Percentiles rank a stretch among this genome's conserved stretches.
These are phyloP conservation scores for Danio aesculapii DNA, from an alignment of 2,797 vertebrate genomes.

Conservation along the genomic window DNA sequence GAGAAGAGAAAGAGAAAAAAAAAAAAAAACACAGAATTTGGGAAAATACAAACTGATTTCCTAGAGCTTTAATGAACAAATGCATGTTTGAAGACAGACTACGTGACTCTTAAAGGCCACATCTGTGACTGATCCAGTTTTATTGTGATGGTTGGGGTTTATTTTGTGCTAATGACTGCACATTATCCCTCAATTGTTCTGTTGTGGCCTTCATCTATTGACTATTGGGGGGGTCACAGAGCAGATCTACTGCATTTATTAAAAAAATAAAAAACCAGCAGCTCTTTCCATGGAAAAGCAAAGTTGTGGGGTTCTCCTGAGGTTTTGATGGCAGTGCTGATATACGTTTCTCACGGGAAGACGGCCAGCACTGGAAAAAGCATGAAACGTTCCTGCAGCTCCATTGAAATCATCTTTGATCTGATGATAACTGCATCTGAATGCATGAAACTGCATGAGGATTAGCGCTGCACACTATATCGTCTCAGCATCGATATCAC, in stretches of 20 bases:
- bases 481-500: too few relatives aligned
- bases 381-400: constrained; percentile 13
- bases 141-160: neutral
- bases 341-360: constrained; percentile 7
- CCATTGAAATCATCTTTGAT: neutral
- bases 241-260: neutral
- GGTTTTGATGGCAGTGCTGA: neutral
- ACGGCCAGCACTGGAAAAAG: constrained; percentile 20
- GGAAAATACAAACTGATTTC: too few relatives aligned
- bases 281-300: constrained; percentile 18
- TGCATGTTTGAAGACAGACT: too few relatives aligned
- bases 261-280: neutral
- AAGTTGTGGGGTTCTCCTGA: neutral
- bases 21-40: too few relatives aligned
- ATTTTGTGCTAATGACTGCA: neutral
- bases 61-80: too few relatives aligned
- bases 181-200: neutral
- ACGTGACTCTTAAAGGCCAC: too few relatives aligned
- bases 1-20: too few relatives aligned
- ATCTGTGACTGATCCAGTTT: neutral
- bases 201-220: neutral
- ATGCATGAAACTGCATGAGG: neutral
- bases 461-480: too few relatives aligned
- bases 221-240: neutral
- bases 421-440: constrained; percentile 19